Percentiles rank a stretch among this genome's conserved stretches.
Evolutionary conservation across 2,797 vertebrate genomes (phyloP).

Genomic region (Amazona ochrocephala): DNA sequence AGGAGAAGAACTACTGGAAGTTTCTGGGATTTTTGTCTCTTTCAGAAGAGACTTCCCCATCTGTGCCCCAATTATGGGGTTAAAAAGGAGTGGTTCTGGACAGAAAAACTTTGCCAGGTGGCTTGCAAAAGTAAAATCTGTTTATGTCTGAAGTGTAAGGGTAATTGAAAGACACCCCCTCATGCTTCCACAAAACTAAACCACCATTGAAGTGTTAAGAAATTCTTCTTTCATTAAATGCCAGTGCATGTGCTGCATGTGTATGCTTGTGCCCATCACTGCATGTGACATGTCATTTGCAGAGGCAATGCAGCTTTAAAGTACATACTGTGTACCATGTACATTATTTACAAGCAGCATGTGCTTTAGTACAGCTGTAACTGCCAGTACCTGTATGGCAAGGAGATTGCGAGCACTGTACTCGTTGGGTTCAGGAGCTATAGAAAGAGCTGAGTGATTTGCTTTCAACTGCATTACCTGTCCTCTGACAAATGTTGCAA

Average conservation of each 20-base stretch:
- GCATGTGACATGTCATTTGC: accelerated
- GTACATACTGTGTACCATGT: neutral
- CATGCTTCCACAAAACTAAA: neutral
- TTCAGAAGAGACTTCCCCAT: neutral
- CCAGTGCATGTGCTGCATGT: accelerated
- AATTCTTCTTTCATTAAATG: neutral
- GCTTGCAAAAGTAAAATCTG: neutral
- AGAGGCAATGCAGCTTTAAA: neutral
- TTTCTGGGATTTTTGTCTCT: neutral
- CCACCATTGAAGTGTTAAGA: neutral
- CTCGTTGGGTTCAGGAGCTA: accelerated
- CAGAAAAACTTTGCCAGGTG: neutral
- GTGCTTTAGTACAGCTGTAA: neutral
- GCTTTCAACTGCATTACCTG: neutral
- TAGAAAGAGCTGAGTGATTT: neutral
- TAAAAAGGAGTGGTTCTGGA: neutral
- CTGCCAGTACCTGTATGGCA: neutral
- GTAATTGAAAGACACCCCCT: neutral
- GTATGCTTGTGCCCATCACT: accelerated
- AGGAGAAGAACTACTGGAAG: neutral
- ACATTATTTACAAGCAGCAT: neutral
- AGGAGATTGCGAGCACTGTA: neutral
- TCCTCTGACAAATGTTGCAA: neutral
- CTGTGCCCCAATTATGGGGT: neutral
- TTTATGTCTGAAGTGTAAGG: neutral